phyloP scores from a whole-genome alignment of 1,140 invertebrate genomes.

The Wiebesia pumilae region DNA sequence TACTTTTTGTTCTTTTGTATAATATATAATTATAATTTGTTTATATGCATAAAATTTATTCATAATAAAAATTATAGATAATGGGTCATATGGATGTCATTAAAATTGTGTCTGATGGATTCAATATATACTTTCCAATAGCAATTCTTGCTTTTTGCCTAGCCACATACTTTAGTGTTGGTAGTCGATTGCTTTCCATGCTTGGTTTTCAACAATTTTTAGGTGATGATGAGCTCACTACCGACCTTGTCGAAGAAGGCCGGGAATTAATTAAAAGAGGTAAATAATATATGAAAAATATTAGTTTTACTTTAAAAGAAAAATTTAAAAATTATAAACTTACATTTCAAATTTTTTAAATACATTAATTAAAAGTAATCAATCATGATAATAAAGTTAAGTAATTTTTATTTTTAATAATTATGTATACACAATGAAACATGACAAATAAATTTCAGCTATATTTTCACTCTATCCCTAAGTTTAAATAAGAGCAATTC shows the following conservation, averaged over 20 bases:
- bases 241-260: slow-evolving; percentile 95
- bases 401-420: background rate
- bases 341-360: too few relatives aligned
- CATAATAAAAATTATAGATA: slow-evolving; percentile 78
- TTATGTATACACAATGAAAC: background rate
- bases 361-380: slow-evolving; percentile 86
- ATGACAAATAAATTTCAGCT: background rate
- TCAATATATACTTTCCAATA: slow-evolving; percentile 99
- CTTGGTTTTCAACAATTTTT: slow-evolving; percentile 98
- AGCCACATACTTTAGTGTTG: slow-evolving; percentile 96
- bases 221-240: slow-evolving; percentile 93
- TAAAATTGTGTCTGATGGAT: slow-evolving; percentile 96
- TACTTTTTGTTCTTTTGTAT: slow-evolving; percentile 65
- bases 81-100: slow-evolving; percentile 99
- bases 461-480: too few relatives aligned
- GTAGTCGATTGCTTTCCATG: slow-evolving; percentile 88
- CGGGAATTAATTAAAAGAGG: slow-evolving; percentile 90
- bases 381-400: background rate
- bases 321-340: too few relatives aligned
- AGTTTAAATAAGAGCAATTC: too few relatives aligned
- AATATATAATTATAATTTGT: slow-evolving; percentile 29
- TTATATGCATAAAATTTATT: background rate
- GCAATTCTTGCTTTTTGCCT: slow-evolving; percentile 94
- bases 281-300: slow-evolving; percentile 62
- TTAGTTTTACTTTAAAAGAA: background rate